Conservation (phyloP, 2,888 invertebrate genomes). For the Melanotus villosus region DNA sequence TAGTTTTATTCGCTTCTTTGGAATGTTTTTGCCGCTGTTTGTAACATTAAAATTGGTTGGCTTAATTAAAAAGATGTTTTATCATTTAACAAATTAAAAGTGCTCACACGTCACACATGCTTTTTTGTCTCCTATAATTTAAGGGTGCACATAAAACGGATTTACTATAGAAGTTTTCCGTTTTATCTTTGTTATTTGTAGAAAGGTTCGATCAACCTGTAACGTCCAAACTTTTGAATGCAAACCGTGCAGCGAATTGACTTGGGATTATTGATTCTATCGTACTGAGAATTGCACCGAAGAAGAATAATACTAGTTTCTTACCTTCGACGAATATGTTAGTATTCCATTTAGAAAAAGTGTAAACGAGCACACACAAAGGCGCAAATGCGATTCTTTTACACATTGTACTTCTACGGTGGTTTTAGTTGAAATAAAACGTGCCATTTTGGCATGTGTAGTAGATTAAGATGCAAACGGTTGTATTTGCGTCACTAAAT, state of each 20-base stretch:
- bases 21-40: too few relatives aligned
- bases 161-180: constrained; percentile 5
- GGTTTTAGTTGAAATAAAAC: constrained; percentile 40
- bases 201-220: constrained; percentile 33
- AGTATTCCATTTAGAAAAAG: constrained; percentile 40
- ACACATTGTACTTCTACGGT: constrained; percentile 38
- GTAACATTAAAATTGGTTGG: too few relatives aligned
- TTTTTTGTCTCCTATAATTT: constrained; percentile 4
- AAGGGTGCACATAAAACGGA: constrained; percentile 21
- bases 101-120: too few relatives aligned
- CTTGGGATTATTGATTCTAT: constrained; percentile 38
- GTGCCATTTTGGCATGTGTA: constrained; percentile 39
- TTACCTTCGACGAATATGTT: constrained; percentile 43
- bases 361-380: constrained; percentile 39
- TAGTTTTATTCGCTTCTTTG: too few relatives aligned
- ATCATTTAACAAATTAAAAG: too few relatives aligned
- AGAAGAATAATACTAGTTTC: constrained; percentile 39
- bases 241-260: constrained; percentile 31
- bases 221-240: constrained; percentile 30
- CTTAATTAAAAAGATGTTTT: too few relatives aligned
- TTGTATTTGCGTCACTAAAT: constrained; percentile 43
- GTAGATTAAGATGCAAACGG: constrained; percentile 37
- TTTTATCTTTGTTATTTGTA: constrained; percentile 17
- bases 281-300: constrained; percentile 12
- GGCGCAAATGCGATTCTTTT: constrained; percentile 35